Evolutionary conservation across 2,888 invertebrate species (phyloP).

Genomic region (Oxytorus armatus): DNA sequence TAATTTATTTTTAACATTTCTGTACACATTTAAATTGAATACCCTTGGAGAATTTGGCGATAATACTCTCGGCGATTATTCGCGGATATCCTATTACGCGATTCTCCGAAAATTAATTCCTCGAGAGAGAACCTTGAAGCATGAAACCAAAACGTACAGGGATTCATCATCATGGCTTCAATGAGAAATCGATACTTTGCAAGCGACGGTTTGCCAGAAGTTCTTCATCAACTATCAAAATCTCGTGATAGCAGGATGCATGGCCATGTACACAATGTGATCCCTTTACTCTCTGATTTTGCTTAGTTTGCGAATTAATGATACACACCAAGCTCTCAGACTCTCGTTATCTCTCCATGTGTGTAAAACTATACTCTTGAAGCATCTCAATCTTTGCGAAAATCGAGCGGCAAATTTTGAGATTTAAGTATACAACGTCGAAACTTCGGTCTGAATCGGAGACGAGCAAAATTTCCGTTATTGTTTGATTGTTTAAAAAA

Average conservation of each 20-base stretch:
- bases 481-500: no score
- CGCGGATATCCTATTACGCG: no score
- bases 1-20: neutral
- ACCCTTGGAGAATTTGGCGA: neutral
- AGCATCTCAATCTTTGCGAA: neutral
- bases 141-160: slow-evolving; percentile 22
- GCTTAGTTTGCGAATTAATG: slow-evolving; percentile 15
- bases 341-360: neutral
- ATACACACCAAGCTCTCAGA: neutral
- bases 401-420: slow-evolving; percentile 18
- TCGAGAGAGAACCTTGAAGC: neutral
- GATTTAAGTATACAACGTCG: no score
- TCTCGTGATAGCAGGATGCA: slow-evolving; percentile 5
- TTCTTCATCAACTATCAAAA: slow-evolving; percentile 20
- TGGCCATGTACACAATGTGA: neutral
- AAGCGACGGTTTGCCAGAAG: slow-evolving; percentile 44
- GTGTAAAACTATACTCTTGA: slow-evolving; percentile 18
- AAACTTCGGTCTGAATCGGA: no score
- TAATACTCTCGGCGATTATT: no score
- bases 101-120: slow-evolving; percentile 13
- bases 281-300: slow-evolving; percentile 5
- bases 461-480: no score
- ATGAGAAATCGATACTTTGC: slow-evolving; percentile 47
- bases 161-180: slow-evolving; percentile 27
- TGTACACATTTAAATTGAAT: neutral